These are phyloP conservation scores for Pontoporia blainvillei DNA, from an alignment of 2,113 vertebrate species.

Conservation along the genomic window DNA sequence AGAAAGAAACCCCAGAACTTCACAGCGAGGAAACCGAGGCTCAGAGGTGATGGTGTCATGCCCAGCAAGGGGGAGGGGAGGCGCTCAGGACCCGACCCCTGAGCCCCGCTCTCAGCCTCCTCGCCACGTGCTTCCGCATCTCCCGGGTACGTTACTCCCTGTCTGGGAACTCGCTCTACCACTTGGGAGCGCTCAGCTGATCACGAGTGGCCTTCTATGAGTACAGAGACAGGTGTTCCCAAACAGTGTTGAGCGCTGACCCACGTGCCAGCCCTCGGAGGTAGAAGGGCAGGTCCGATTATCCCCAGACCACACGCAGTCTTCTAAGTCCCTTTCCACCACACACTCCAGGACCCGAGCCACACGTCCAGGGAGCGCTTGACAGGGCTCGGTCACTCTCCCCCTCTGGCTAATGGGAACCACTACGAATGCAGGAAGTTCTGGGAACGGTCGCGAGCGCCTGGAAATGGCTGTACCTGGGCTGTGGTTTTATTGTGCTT, in stretches of 20 bases:
- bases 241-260: fast-evolving
- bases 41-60: neutral
- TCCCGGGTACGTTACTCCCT: neutral
- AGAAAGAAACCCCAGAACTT: neutral
- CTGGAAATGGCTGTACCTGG: conserved; percentile 80
- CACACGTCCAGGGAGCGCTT: neutral
- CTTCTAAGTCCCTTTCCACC: neutral
- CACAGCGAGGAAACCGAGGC: neutral
- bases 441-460: fast-evolving
- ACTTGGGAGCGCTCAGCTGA: fast-evolving
- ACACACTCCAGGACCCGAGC: neutral
- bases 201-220: no score
- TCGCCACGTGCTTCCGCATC: neutral
- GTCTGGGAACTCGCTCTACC: neutral
- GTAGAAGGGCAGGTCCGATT: fast-evolving
- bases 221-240: neutral
- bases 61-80: fast-evolving
- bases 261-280: fast-evolving
- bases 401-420: neutral
- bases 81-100: neutral
- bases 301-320: neutral
- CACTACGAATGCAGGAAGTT: neutral
- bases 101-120: neutral
- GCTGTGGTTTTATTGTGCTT: conserved; percentile 90
- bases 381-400: neutral